Percentiles rank a stretch among this genome's conserved stretches.
Conservation (phyloP, 2,888 invertebrate species). For the Trisateles emortualis region DNA sequence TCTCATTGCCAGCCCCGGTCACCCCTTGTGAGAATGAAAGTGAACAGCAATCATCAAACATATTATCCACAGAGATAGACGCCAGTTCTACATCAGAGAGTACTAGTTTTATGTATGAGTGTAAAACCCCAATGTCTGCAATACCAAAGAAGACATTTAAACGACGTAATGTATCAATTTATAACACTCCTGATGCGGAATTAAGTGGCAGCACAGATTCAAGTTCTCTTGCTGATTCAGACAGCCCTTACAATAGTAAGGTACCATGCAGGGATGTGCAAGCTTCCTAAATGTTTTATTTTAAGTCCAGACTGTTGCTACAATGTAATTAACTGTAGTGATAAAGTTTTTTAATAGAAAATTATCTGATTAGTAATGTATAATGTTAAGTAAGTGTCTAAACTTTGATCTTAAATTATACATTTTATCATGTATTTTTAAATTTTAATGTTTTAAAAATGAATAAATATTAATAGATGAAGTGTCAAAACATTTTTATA, state of each 20-base stretch:
- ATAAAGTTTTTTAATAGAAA: too few relatives aligned
- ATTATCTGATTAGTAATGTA: too few relatives aligned
- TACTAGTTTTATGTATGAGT: conserved; percentile 56
- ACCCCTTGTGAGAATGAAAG: conserved; percentile 65
- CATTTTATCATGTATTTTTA: too few relatives aligned
- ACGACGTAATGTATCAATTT: conserved; percentile 78
- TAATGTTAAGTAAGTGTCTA: too few relatives aligned
- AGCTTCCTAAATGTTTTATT: too few relatives aligned
- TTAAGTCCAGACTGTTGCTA: too few relatives aligned
- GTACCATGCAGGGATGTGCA: conserved; percentile 38
- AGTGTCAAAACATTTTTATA: not conserved
- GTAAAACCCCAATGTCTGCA: conserved; percentile 62
- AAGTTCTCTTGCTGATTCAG: conserved; percentile 48
- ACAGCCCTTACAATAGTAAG: conserved; percentile 65
- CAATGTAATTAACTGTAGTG: not conserved
- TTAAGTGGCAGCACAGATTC: conserved; percentile 59
- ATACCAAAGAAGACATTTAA: conserved; percentile 73
- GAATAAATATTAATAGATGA: too few relatives aligned
- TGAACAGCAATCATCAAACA: conserved; percentile 49
- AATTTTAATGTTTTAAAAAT: too few relatives aligned
- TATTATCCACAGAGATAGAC: conserved; percentile 50
- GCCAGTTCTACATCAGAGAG: conserved; percentile 55
- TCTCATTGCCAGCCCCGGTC: conserved; percentile 74
- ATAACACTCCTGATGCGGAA: conserved; percentile 66
- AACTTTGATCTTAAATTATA: too few relatives aligned